Conservation (phyloP, 2,888 invertebrate genomes). For the Tipula vernalis region DNA sequence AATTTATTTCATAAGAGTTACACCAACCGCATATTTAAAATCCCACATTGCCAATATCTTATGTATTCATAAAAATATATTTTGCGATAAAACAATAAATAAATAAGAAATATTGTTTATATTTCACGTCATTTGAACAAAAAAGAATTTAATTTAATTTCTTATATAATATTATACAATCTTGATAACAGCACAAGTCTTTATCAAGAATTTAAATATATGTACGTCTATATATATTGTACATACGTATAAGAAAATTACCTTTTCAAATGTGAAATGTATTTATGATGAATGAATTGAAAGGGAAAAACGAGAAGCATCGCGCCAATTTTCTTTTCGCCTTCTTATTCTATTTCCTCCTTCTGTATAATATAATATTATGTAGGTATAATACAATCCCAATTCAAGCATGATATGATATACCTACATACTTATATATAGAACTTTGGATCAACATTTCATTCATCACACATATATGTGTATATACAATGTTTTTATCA, state of each 20-base stretch:
- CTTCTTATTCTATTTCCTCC: not conserved
- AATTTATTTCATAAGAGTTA: not conserved
- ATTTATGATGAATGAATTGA: not conserved
- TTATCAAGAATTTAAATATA: not conserved
- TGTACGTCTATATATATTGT: not conserved
- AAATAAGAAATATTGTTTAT: not conserved
- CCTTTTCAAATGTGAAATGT: not conserved
- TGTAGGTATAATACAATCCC: not conserved
- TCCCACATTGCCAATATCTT: not conserved
- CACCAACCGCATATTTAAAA: not conserved
- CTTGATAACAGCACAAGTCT: not conserved
- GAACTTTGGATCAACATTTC: not conserved
- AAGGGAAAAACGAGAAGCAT: not conserved
- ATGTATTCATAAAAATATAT: not conserved
- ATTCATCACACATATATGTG: not conserved
- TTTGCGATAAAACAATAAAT: not conserved
- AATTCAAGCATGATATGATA: not conserved
- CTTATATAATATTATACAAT: not conserved
- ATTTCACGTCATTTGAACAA: not conserved
- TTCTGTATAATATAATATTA: not conserved
- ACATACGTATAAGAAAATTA: not conserved
- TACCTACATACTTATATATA: not conserved
- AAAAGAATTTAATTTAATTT: not conserved
- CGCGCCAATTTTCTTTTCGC: not conserved
- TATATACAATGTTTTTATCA: not conserved